Evolutionary conservation across 2,113 vertebrate species (phyloP).

Genomic region (Festucalex cinctus): DNA sequence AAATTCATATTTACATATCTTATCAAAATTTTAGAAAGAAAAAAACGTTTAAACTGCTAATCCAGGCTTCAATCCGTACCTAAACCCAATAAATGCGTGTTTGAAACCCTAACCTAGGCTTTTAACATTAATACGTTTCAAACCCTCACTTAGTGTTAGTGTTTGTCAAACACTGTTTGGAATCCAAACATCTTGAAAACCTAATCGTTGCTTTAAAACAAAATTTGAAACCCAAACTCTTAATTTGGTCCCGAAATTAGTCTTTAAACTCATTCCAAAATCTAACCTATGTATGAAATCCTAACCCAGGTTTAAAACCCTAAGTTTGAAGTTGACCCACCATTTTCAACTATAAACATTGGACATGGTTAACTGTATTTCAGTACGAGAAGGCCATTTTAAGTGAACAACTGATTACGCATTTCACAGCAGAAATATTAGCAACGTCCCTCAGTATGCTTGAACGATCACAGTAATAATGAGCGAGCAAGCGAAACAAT

Average conservation of each 20-base stretch:
- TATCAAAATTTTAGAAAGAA: no score
- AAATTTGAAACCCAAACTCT: not conserved
- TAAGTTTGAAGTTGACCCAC: not conserved
- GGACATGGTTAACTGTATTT: not conserved
- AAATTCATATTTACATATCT: no score
- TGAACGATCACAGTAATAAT: not conserved
- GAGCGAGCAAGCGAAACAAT: not conserved
- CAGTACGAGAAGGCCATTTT: not conserved
- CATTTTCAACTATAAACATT: not conserved
- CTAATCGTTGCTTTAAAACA: no score
- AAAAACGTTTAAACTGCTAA: no score
- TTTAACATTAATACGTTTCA: no score
- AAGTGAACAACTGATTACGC: not conserved
- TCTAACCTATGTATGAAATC: not conserved
- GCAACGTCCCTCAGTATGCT: not conserved
- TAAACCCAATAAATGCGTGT: no score
- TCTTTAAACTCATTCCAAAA: not conserved
- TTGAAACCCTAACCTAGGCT: no score
- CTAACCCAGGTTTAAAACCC: not conserved
- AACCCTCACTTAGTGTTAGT: no score
- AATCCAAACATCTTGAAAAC: no score
- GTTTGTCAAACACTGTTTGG: no score
- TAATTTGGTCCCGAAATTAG: no score
- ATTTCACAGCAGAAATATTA: not conserved
- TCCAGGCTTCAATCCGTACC: no score